A percentile compares a stretch with the other conserved stretches of the same genome.
phyloP scores from a whole-genome alignment of 2,113 vertebrate species.

The Dasyurus viverrinus region DNA sequence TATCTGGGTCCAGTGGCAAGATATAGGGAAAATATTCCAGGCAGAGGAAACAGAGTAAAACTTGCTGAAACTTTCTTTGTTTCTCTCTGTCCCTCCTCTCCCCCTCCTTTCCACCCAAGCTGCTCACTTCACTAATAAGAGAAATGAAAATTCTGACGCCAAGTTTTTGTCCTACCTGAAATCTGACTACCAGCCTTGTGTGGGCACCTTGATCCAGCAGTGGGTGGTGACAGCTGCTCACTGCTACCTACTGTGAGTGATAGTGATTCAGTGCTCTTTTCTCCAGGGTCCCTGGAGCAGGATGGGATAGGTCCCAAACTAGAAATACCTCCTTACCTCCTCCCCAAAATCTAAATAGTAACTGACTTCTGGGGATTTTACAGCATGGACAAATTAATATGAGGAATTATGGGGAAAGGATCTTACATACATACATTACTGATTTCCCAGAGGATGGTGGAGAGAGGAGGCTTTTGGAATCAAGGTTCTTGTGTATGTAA shows the following conservation, averaged over 20 bases:
- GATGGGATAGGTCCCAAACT: background rate
- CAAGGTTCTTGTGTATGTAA: background rate
- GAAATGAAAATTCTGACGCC: background rate
- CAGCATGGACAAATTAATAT: background rate
- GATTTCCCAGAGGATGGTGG: background rate
- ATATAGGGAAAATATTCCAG: background rate
- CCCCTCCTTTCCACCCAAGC: background rate
- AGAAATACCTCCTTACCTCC: background rate
- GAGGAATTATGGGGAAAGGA: background rate
- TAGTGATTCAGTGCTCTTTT: background rate
- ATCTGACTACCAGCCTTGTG: constrained; percentile 72
- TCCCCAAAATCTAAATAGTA: background rate
- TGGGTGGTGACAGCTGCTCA: constrained; percentile 75
- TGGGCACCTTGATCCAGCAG: constrained; percentile 60
- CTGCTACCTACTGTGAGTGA: constrained; percentile 74
- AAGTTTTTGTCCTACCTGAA: constrained; percentile 65
- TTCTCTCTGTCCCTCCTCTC: background rate
- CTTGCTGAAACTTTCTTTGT: background rate
- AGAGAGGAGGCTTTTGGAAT: background rate
- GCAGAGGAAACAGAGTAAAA: background rate
- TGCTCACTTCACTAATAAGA: background rate
- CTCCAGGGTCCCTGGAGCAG: background rate
- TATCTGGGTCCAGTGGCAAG: too few species aligned
- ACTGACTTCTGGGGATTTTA: background rate
- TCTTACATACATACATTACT: background rate